Evolutionary conservation across 1,140 invertebrate genomes (phyloP), one percentile per base, ranked within the genome.

Genomic region (Acromyrmex echinatior): DNA sequence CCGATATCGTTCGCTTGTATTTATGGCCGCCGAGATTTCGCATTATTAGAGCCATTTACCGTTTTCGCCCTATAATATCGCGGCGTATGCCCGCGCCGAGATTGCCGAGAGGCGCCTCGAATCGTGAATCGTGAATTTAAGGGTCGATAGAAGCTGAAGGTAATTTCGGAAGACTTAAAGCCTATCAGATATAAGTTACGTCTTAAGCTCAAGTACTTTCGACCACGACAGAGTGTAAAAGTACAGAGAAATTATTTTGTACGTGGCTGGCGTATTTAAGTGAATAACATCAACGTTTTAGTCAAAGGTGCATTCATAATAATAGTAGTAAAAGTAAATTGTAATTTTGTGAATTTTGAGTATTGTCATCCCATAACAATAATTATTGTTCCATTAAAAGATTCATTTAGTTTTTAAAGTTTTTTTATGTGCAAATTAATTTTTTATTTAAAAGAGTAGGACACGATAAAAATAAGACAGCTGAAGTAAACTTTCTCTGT

Each of bases 1-100:
- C 39, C 82, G 92, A 94, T 94, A 95, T 92, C 90, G 91, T 90
- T 74, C 79, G 82, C 91, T 93, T 92, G 90, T 95, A 95, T 94
- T 95, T 94, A 95, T 94, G 92, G 90, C 91, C 88, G 86, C 80
- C 89, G 84, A 94, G 94, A 95, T 95, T 94, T 95, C 90, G 92
- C 93, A 94, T 95, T 94, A 94, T 94, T 94, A 94, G 92, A 90
- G 94, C 91, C 92, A 93, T 94, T 95, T 94, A 94, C 92, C 88
- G 91, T 93, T 93, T 94, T 92, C 88, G 89, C 89, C 92, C 80
- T 91, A 79, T 93, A 93, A 94, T 93, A 93, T 91, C 91, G 91
- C 80, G 63, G 74, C 74, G 14, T 90, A 70, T 71, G 88, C 81
- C 80, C 81, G 71, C 81, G 56, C 77, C 62, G 76, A 51, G 71